Conservation (phyloP, 2,113 vertebrate species). For the Nibea albiflora region DNA sequence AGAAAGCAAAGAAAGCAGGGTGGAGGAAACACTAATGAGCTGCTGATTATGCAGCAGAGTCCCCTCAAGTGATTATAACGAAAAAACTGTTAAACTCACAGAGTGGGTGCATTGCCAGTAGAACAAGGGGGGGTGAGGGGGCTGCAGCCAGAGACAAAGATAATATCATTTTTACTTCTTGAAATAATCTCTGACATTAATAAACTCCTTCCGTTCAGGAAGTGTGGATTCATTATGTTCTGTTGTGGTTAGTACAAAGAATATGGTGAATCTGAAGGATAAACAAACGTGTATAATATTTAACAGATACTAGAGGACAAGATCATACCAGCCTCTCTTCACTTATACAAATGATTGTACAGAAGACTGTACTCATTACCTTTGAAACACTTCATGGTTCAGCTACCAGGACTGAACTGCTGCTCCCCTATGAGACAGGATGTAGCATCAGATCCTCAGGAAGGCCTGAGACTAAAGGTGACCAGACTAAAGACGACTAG, state of each 20-base stretch:
- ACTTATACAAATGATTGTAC: too few relatives aligned
- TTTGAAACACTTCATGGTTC: too few relatives aligned
- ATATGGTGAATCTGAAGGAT: not conserved
- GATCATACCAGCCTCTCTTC: too few relatives aligned
- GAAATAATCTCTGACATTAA: not conserved
- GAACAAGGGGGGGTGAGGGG: not conserved
- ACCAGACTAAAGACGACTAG: too few relatives aligned
- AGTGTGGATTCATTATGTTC: not conserved
- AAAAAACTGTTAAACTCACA: not conserved
- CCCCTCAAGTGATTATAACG: constrained; percentile 16
- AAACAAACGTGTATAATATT: not conserved
- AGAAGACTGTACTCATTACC: too few relatives aligned
- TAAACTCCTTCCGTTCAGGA: not conserved
- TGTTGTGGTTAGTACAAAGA: too few relatives aligned
- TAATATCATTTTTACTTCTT: not conserved
- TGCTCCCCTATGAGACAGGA: too few relatives aligned
- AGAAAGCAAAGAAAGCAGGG: not conserved
- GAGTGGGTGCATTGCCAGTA: not conserved
- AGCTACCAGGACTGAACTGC: too few relatives aligned
- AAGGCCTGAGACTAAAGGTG: too few relatives aligned
- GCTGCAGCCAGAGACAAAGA: too few relatives aligned
- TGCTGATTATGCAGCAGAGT: constrained; percentile 11
- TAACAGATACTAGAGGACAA: too few relatives aligned
- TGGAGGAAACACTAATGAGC: constrained; percentile 12
- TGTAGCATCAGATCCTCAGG: too few relatives aligned